Evolutionary conservation across 53 echinoderm and acorn worm genomes (phyloP), one percentile per base, ranked within the genome.

Genomic region (Hippasteria phrygiana): DNA sequence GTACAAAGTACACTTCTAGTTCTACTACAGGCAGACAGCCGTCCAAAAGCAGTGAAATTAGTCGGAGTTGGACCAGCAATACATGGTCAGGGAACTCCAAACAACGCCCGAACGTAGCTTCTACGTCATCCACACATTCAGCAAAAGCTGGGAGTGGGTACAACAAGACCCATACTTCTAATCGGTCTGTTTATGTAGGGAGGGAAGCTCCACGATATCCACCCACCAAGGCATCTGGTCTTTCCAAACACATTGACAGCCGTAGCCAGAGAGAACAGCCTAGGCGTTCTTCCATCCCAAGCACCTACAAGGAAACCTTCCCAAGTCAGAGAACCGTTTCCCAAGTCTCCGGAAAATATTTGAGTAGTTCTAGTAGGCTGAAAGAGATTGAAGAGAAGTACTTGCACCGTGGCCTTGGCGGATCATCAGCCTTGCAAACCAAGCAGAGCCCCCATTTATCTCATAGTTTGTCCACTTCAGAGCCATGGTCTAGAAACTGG

Each of bases 351-450:
- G 46, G 5, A 7, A 4, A 24, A 59, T 59, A 67, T 36, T 29
- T 32, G 47, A 48, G 75, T 16, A 75, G 75, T 18, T 11, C 38
- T 33, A 83, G n/a, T n/a, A n/a, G 70, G 36, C 42, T 85, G 26
- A 46, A 85, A 64, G 47, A 29, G 85, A 70, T 85, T 36, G 85
- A 85, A 71, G 85, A 85, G 12, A 85, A 85, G 39, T 85, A 85
- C 71, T 36, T 85, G 53, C 35, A 34, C 26, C 9, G 10, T 46
- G 28, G 2, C 31, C 31, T 4, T 75, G 17, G 28, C 17, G n/a
- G n/a, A 9, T 42, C 26, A 59, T 59, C 59, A 24, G 26, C 59
- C 2, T 59, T 22, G 59, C 59, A 59, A n/a, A 72, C 17, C 34
- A 34, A 34, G 34, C 70, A 34, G 70, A 34, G 35, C 14, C 37